Conservation (phyloP, 2,888 invertebrate genomes). For the Diachrysia chrysitis region DNA sequence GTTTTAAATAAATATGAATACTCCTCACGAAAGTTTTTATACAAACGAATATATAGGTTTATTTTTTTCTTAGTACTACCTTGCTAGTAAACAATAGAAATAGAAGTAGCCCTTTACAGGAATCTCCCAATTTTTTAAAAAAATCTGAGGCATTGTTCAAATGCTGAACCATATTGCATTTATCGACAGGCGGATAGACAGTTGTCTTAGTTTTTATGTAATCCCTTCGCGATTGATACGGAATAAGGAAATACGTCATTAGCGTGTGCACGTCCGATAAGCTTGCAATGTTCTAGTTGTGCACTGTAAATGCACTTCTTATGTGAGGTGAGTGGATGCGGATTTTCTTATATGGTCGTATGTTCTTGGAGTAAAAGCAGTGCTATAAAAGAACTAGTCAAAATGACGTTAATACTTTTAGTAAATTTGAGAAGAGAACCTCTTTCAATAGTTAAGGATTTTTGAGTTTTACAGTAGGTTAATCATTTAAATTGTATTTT, state of each 20-base stretch:
- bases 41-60: too few relatives aligned
- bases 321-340: neutral
- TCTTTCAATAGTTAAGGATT: too few relatives aligned
- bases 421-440: neutral
- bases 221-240: constrained; percentile 45
- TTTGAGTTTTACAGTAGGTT: too few relatives aligned
- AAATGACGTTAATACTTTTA: neutral
- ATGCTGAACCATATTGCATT: neutral
- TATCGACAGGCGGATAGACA: constrained; percentile 10
- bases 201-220: constrained; percentile 14
- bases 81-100: too few relatives aligned
- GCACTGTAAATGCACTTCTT: constrained; percentile 3
- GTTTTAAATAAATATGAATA: too few relatives aligned
- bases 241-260: constrained; percentile 56
- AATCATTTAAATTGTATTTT: too few relatives aligned
- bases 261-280: constrained; percentile 39
- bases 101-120: too few relatives aligned
- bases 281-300: constrained; percentile 19
- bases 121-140: too few relatives aligned
- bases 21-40: too few relatives aligned
- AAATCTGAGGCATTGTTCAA: neutral
- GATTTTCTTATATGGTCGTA: neutral
- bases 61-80: too few relatives aligned
- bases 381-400: neutral
- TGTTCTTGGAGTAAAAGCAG: neutral